Evolutionary conservation across 2,113 vertebrate species (phyloP).

Genomic region (Zapus hudsonius): DNA sequence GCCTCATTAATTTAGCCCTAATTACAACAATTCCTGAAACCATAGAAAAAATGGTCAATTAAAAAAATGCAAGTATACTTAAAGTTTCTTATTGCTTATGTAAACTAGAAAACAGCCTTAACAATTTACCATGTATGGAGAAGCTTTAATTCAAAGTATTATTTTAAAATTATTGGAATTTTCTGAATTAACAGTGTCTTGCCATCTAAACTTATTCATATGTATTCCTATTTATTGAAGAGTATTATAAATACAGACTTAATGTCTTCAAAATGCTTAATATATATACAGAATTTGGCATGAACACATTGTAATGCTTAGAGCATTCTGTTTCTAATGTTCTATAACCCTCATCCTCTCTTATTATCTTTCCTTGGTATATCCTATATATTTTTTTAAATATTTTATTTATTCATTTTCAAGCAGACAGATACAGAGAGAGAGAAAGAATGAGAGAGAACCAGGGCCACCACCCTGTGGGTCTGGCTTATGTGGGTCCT

Average conservation of each 20-base stretch:
- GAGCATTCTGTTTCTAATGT: not conserved
- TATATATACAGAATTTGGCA: not conserved
- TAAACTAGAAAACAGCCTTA: not conserved
- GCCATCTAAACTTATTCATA: not conserved
- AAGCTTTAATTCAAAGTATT: conserved; percentile 26
- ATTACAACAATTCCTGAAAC: conserved; percentile 58
- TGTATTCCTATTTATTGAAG: not conserved
- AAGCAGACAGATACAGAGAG: too few relatives aligned
- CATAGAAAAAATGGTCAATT: not conserved
- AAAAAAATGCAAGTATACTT: not conserved
- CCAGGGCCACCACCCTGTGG: too few relatives aligned
- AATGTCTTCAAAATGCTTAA: not conserved
- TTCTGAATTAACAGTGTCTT: too few relatives aligned
- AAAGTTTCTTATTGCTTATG: conserved; percentile 17
- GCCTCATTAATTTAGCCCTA: conserved; percentile 64
- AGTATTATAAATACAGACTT: conserved; percentile 3
- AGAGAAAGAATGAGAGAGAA: too few relatives aligned
- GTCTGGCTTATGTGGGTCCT: too few relatives aligned
- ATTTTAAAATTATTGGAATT: not conserved
- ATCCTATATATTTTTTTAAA: not conserved
- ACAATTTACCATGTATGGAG: not conserved
- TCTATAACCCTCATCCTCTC: not conserved
- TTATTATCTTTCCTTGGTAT: not conserved
- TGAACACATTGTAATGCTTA: not conserved
- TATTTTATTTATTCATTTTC: too few relatives aligned